Percentiles rank a stretch among this genome's conserved stretches.
These are phyloP conservation scores for Escarpia spicata DNA, from an alignment of 2,888 invertebrate genomes.

Conservation along the genomic window DNA sequence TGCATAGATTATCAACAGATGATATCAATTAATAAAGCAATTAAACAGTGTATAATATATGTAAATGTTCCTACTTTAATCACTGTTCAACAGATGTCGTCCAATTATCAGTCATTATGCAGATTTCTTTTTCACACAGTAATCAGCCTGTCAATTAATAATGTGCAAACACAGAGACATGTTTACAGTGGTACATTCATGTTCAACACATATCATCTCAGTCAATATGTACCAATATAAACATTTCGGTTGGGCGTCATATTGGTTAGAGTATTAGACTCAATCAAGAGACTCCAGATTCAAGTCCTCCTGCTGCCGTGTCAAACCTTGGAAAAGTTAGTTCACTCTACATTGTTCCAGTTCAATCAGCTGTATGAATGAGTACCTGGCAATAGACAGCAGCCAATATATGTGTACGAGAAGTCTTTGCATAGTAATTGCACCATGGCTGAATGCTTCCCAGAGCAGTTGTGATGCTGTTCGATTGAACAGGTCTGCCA, in stretches of 20 bases:
- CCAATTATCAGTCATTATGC: background rate
- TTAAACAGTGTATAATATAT: background rate
- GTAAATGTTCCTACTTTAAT: background rate
- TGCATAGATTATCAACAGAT: background rate
- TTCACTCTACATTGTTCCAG: too few species aligned
- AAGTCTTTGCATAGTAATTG: too few species aligned
- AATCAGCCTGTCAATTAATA: background rate
- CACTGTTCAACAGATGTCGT: background rate
- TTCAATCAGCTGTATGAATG: too few species aligned
- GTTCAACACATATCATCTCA: background rate
- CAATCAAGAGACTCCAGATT: too few species aligned
- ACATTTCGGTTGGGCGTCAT: background rate
- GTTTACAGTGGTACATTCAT: background rate
- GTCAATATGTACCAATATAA: background rate
- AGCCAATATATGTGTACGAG: too few species aligned
- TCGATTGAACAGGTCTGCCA: too few species aligned
- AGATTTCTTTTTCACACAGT: background rate
- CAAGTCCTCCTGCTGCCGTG: too few species aligned
- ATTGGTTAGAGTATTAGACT: too few species aligned
- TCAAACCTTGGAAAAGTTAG: too few species aligned
- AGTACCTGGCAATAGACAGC: too few species aligned
- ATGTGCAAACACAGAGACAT: background rate
- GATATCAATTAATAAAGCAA: background rate
- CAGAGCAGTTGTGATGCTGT: too few species aligned
- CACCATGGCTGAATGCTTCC: too few species aligned